These are phyloP conservation scores for Erebia ligea DNA, from an alignment of 2,888 invertebrate species.

Conservation along the genomic window DNA sequence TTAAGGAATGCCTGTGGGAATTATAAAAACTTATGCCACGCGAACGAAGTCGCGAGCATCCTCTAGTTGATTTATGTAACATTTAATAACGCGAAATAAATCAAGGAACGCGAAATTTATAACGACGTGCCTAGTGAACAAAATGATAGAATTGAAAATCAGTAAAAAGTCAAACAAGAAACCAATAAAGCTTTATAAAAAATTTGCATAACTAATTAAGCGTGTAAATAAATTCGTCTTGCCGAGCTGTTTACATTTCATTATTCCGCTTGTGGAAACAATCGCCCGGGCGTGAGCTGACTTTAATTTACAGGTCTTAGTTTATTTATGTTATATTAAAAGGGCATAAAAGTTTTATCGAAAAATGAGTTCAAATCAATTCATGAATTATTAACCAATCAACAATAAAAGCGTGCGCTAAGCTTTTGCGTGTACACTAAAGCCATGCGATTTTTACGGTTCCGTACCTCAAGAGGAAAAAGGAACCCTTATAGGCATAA, in stretches of 20 bases:
- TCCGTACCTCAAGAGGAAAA: no score
- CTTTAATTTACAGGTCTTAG: constrained; percentile 36
- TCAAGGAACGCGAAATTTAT: background rate
- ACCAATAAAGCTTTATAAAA: constrained; percentile 9
- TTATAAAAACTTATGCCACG: no score
- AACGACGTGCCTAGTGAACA: background rate
- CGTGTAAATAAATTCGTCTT: constrained; percentile 46
- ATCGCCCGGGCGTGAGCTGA: constrained; percentile 35
- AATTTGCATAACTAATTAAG: constrained; percentile 46
- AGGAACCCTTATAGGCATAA: no score
- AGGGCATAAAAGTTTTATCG: constrained; percentile 5
- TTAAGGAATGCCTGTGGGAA: no score
- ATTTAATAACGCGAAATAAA: background rate
- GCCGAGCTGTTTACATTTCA: constrained; percentile 59
- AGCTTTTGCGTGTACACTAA: no score
- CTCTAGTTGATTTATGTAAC: no score
- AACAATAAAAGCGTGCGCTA: no score
- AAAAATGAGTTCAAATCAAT: background rate
- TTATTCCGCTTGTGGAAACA: constrained; percentile 48
- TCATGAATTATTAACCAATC: background rate
- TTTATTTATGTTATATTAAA: constrained; percentile 30
- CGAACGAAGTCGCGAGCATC: no score
- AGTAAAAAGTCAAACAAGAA: constrained; percentile 9
- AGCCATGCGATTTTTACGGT: no score
- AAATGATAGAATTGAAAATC: constrained; percentile 4